Evolutionary conservation across 2,113 vertebrate species (phyloP), one percentile per base, ranked within the genome.

Genomic region (Micromys minutus): DNA sequence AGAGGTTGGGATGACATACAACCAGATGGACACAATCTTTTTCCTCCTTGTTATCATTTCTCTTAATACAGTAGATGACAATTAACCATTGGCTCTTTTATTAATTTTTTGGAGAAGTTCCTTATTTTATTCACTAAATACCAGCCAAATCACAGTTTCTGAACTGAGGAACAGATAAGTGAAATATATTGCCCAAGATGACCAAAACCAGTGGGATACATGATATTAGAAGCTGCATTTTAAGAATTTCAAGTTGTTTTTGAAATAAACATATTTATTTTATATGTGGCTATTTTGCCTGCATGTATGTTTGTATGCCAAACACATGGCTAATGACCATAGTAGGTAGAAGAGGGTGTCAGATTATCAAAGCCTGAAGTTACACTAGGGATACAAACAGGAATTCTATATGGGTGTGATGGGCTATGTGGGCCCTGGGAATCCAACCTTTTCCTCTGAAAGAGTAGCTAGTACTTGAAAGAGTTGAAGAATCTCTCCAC

Each of bases 1-100:
- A 16, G n/a, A 34, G 2, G 3, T 7, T 47, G 8, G 7, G 3
- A 34, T 0, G 0, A n/a, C 19, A 59, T 3, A 67, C 5, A 34
- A n/a, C 1, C 80, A n/a, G n/a, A n/a, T n/a, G n/a, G n/a, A n/a
- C n/a, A n/a, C n/a, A 45, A 36, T 31, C 8, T 31, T 55, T 55
- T 72, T 3, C 75, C 24, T 85, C 79, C 42, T 89, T 8, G 0
- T 76, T 95, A 94, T 63, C 13, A 59, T 55, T 50, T n/a, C 12
- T 81, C n/a, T 81, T 69, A 57, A 7, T 4, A 67, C 1, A 0
- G 8, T 12, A 31, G 34, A 67, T 34, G n/a, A 55, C 10, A 52
- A 10, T 47, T 61, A 8, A 24, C 65, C 19, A 86, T 26, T 42
- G 0, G 3, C 34, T 19, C 42, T 77, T 86, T 39, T 76, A 50